A percentile compares a stretch with the other conserved stretches of the same genome.
phyloP scores from a whole-genome alignment of 2,797 vertebrate species.

The Coreius guichenoti region DNA sequence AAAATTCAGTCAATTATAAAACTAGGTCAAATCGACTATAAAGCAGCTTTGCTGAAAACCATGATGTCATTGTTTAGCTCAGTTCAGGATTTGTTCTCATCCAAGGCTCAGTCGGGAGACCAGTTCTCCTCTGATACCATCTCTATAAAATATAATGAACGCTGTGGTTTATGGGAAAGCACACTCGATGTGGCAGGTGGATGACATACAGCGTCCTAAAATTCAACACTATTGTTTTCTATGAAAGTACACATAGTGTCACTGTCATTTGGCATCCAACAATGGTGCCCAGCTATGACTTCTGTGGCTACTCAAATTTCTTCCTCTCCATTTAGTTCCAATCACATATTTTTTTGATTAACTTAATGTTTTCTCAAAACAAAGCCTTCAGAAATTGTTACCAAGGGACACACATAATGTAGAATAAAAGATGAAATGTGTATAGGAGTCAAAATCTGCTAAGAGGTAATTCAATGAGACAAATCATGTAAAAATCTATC shows the following conservation, averaged over 20 bases:
- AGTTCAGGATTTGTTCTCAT: too few relatives aligned
- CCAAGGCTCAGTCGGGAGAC: too few relatives aligned
- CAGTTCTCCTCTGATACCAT: too few relatives aligned
- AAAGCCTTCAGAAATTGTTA: neutral
- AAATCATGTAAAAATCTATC: neutral
- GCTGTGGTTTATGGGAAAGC: neutral
- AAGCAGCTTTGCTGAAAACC: too few relatives aligned
- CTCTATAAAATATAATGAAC: neutral
- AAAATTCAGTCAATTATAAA: too few relatives aligned
- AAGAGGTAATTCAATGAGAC: neutral
- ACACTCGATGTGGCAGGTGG: neutral
- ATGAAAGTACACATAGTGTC: neutral
- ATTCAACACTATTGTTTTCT: neutral
- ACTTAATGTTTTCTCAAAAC: neutral
- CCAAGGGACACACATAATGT: neutral
- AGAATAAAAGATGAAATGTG: neutral
- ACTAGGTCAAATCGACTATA: too few relatives aligned
- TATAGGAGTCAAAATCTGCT: neutral
- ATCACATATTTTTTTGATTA: neutral
- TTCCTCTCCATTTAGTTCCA: neutral
- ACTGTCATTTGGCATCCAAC: neutral
- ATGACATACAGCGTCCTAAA: neutral
- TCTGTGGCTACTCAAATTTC: neutral
- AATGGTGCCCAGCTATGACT: neutral
- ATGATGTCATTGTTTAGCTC: too few relatives aligned